These are phyloP conservation scores for Montipora sp. DNA, from an alignment of 64 coral and sea anemone genomes.

Conservation along the genomic window DNA sequence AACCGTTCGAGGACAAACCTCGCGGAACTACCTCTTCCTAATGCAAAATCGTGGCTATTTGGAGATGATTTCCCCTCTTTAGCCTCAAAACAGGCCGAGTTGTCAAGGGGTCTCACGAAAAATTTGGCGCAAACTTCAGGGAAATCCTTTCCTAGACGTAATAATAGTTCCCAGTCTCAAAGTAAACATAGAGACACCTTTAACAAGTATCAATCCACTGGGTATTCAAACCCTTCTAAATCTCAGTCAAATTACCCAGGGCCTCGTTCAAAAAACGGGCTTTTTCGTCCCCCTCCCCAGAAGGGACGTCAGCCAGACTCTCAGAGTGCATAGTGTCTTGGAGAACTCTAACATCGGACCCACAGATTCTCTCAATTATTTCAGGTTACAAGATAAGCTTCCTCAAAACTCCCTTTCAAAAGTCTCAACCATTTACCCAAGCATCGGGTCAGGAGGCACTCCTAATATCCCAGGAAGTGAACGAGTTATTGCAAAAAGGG, in stretches of 20 bases:
- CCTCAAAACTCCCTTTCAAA: too few relatives aligned
- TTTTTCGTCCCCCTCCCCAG: not conserved
- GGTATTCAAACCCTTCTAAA: constrained; percentile 27
- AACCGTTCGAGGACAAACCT: too few relatives aligned
- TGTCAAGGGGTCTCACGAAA: too few relatives aligned
- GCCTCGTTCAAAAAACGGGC: not conserved
- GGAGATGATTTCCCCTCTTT: too few relatives aligned
- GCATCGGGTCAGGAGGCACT: too few relatives aligned
- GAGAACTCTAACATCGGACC: constrained; percentile 39
- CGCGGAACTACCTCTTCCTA: too few relatives aligned
- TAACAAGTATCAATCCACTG: not conserved
- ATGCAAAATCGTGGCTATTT: constrained; percentile 4
- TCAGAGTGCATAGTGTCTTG: not conserved
- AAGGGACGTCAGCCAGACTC: not conserved
- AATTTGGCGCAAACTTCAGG: too few relatives aligned
- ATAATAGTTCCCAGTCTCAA: not conserved
- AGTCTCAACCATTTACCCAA: too few relatives aligned
- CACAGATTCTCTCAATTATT: constrained; percentile 34
- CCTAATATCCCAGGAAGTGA: too few relatives aligned
- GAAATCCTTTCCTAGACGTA: not conserved
- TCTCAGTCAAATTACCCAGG: not conserved
- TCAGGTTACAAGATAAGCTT: constrained; percentile 31
- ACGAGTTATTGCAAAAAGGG: too few relatives aligned
- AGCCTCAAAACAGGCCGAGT: too few relatives aligned
- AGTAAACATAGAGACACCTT: not conserved